Evolutionary conservation across 2,797 vertebrate species (phyloP), one percentile per base, ranked within the genome.

Genomic region (Chanos chanos): DNA sequence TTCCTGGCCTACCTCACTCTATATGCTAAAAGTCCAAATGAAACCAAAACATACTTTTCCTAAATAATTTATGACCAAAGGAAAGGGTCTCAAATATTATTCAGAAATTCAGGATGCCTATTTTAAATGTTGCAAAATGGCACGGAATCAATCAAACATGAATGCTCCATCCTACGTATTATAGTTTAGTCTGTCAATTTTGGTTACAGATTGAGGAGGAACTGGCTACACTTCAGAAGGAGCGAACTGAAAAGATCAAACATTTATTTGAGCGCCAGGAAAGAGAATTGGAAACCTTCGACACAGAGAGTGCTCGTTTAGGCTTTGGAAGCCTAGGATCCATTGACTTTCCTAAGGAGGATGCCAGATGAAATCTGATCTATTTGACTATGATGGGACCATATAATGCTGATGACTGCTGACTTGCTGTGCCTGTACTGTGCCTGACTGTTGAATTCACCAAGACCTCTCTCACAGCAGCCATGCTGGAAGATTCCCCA

Each of bases 341-440:
- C 15, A 89, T 97, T 89, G 96, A 97, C 80, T 95, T 93, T 78
- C 93, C 94, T 85, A 98, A 99, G 90, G 95, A 99, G 76, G 94
- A 98, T 90, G 96, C 94, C 86, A 98, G 95, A 98, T 99, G 95
- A 99, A 91, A 86, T 82, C 33, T n/a, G n/a, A 70, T 68, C 44
- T 36, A 52, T 57, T 44, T 52, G 25, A 44, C 53, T 63, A 57
- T 53, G 85, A 80, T 79, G 84, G 86, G 87, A 83, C 61, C 80
- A 82, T 86, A 89, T 83, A 85, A 83, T 81, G 86, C 90, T 89
- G 92, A 89, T 86, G 86, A 83, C 78, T 86, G 61, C 89, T 90
- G 86, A 88, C 87, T 89, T 86, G 89, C 92, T 61, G 90, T 89
- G 91, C 90, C 92, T 86, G 86, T 89, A 90, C 87, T 89, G 89